These are phyloP conservation scores for Dione vanillae DNA, from an alignment of 2,888 invertebrate genomes.

Conservation along the genomic window DNA sequence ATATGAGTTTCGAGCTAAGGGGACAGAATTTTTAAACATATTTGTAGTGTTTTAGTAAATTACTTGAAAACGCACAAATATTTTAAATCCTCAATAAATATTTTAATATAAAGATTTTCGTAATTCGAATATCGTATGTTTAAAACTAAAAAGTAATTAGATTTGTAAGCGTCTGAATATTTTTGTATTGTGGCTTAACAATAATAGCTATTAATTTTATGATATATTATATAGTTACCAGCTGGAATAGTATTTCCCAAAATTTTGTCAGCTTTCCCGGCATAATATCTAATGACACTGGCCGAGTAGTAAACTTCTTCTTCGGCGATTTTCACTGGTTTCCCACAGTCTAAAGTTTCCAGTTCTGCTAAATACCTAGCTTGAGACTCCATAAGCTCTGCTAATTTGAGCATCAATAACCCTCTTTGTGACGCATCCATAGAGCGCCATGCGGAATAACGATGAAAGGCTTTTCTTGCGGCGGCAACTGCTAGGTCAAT, in stretches of 20 bases:
- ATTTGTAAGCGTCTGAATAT: background rate
- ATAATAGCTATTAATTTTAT: too few relatives aligned
- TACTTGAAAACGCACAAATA: too few relatives aligned
- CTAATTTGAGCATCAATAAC: slow-evolving; percentile 87
- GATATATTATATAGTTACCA: slow-evolving; percentile 54
- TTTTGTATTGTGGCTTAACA: too few relatives aligned
- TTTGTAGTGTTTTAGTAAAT: too few relatives aligned
- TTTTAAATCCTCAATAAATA: too few relatives aligned
- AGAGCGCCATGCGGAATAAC: slow-evolving; percentile 89
- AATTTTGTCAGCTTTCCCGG: slow-evolving; percentile 96
- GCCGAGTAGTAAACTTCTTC: slow-evolving; percentile 88
- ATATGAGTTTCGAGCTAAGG: too few relatives aligned
- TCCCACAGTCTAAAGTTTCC: slow-evolving; percentile 97
- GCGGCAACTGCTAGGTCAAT: slow-evolving; percentile 92
- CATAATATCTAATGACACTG: slow-evolving; percentile 91
- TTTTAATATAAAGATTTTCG: too few relatives aligned
- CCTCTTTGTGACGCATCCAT: slow-evolving; percentile 93
- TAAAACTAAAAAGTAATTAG: too few relatives aligned
- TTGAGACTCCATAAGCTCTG: slow-evolving; percentile 91
- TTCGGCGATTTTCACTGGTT: slow-evolving; percentile 90
- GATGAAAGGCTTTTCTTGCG: slow-evolving; percentile 90
- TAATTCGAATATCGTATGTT: too few relatives aligned
- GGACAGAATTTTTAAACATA: too few relatives aligned
- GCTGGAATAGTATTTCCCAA: slow-evolving; percentile 90
- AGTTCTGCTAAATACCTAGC: slow-evolving; percentile 90